Evolutionary conservation across 1,140 invertebrate species (phyloP).

Genomic region (Platorchestia sp.): DNA sequence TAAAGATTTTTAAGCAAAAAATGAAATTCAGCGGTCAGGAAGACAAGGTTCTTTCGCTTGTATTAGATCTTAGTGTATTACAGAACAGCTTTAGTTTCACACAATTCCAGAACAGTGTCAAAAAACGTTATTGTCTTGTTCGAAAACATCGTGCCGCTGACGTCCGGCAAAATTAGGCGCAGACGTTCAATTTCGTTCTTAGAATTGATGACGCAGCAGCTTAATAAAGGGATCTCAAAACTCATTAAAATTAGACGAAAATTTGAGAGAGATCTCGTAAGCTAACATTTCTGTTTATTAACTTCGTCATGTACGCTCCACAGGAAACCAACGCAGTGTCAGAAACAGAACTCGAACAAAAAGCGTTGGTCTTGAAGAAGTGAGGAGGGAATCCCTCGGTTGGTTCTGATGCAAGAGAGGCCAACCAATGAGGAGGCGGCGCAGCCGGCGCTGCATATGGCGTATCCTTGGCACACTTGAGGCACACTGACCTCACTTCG

Average conservation of each 20-base stretch:
- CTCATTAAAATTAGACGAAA: background rate
- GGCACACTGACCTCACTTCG: slow-evolving; percentile 43
- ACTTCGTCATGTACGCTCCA: background rate
- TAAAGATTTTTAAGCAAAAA: too few species aligned
- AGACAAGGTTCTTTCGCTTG: background rate
- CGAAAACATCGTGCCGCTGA: background rate
- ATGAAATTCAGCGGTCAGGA: too few species aligned
- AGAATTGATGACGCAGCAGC: background rate
- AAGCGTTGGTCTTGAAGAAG: slow-evolving; percentile 38
- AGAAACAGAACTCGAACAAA: background rate
- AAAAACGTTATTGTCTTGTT: background rate
- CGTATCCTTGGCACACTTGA: slow-evolving; percentile 39
- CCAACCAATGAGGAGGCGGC: background rate
- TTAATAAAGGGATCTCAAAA: background rate
- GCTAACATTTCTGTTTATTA: background rate
- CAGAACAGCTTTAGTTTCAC: background rate
- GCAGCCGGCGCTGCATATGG: background rate
- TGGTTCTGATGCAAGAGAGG: slow-evolving; percentile 43
- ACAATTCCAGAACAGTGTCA: background rate
- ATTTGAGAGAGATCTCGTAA: background rate
- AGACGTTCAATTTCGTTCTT: background rate
- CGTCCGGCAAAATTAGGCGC: background rate
- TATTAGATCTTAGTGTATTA: background rate
- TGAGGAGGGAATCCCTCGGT: slow-evolving; percentile 2
- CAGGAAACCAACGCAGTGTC: background rate